A percentile compares a stretch with the other conserved stretches of the same genome.
These are phyloP conservation scores for Ficedula albicollis DNA, from an alignment of 2,797 vertebrate genomes.

Conservation along the genomic window DNA sequence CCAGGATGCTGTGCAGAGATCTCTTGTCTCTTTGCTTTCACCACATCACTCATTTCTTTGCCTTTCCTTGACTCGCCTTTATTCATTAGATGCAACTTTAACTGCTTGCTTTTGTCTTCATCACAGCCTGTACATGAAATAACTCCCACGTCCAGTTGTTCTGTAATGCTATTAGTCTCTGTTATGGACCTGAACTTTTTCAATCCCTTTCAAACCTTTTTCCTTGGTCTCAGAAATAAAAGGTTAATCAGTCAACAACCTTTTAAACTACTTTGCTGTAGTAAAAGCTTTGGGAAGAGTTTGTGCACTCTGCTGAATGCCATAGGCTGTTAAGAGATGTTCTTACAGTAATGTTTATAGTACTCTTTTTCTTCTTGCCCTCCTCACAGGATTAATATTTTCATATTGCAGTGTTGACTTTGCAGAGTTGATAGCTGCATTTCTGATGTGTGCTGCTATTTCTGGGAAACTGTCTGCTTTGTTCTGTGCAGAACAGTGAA, in stretches of 20 bases:
- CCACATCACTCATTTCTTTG: background rate
- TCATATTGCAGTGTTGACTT: background rate
- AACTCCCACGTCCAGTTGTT: background rate
- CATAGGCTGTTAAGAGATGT: background rate
- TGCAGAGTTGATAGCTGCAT: background rate
- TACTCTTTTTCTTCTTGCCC: background rate
- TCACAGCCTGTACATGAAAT: background rate
- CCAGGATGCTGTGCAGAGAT: background rate
- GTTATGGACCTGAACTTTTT: background rate
- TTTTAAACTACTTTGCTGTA: background rate
- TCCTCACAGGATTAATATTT: conserved; percentile 16
- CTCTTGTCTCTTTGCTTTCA: background rate
- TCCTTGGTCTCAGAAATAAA: background rate
- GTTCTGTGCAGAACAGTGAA: background rate
- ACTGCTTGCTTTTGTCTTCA: background rate
- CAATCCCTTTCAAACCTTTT: background rate
- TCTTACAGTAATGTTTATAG: background rate
- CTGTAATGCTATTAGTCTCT: background rate
- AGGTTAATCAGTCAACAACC: background rate
- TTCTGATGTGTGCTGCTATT: background rate
- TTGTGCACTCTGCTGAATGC: background rate
- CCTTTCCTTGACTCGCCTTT: background rate
- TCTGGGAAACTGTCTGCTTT: background rate
- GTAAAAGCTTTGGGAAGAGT: background rate
- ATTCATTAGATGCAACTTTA: background rate